These are phyloP conservation scores for Chiloscyllium plagiosum DNA, from an alignment of 2,113 vertebrate species.

Conservation along the genomic window DNA sequence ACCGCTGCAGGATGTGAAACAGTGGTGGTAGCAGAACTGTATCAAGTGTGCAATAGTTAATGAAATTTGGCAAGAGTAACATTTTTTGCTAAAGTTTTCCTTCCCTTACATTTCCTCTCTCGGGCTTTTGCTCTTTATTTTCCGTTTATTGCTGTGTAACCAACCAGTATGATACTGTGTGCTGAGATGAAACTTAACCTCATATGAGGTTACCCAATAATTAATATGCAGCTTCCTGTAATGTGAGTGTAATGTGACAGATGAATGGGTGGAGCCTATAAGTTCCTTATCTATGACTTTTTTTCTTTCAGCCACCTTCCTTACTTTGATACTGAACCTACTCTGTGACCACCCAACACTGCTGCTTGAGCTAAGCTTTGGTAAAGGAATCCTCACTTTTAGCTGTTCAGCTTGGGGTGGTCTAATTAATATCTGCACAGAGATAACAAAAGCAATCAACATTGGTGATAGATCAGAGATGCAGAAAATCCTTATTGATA, in stretches of 20 bases:
- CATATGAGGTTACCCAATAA: background rate
- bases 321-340: background rate
- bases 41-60: constrained; percentile 6
- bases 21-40: constrained; percentile 18
- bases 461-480: background rate
- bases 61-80: constrained; percentile 20
- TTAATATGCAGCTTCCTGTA: background rate
- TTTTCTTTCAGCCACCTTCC: background rate
- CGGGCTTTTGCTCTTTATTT: background rate
- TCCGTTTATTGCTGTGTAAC: background rate
- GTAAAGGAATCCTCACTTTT: background rate
- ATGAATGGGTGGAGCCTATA: background rate
- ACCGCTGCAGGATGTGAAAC: constrained; percentile 20
- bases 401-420: background rate
- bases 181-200: constrained; percentile 11
- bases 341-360: background rate
- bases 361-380: background rate
- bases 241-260: background rate
- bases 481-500: background rate
- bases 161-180: background rate
- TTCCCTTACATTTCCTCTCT: constrained; percentile 34
- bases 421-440: background rate
- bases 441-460: background rate
- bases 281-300: background rate
- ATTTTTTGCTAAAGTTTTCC: constrained; percentile 8